These are phyloP conservation scores for Chymomyza costata DNA, from an alignment of 1,140 invertebrate species.

Conservation along the genomic window DNA sequence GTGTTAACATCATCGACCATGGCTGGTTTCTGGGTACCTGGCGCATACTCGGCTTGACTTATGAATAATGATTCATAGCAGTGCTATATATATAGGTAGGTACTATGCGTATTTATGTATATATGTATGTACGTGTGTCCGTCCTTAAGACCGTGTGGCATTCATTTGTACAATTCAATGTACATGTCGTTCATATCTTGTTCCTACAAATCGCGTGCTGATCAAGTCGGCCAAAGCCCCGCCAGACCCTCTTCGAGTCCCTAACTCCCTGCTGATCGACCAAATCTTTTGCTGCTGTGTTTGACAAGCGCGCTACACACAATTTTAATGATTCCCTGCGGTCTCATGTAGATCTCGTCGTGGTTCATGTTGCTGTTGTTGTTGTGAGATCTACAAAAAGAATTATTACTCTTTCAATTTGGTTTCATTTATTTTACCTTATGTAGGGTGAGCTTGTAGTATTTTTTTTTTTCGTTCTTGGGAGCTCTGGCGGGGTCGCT, in stretches of 20 bases:
- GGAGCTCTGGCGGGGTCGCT: slow-evolving; percentile 22
- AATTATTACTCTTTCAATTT: slow-evolving; percentile 69
- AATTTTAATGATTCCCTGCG: slow-evolving; percentile 67
- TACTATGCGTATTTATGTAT: too few species aligned
- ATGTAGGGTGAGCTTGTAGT: background rate
- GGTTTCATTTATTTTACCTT: slow-evolving; percentile 62
- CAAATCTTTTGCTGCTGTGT: slow-evolving; percentile 28
- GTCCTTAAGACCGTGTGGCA: slow-evolving; percentile 21
- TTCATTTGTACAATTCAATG: slow-evolving; percentile 56
- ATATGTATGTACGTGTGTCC: background rate
- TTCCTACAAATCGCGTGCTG: slow-evolving; percentile 70
- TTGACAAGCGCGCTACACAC: slow-evolving; percentile 67
- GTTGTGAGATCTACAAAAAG: slow-evolving; percentile 31
- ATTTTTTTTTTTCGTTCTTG: background rate
- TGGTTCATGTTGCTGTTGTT: slow-evolving; percentile 14
- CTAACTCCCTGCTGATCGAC: too few species aligned
- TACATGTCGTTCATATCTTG: slow-evolving; percentile 70
- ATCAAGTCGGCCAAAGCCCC: slow-evolving; percentile 36
- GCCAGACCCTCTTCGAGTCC: slow-evolving; percentile 9
- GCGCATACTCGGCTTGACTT: slow-evolving; percentile 35
- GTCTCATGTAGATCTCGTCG: slow-evolving; percentile 34
- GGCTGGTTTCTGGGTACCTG: slow-evolving; percentile 17
- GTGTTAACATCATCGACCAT: slow-evolving; percentile 2
- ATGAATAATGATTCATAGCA: slow-evolving; percentile 67
- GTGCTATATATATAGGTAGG: too few species aligned